phyloP scores from a whole-genome alignment of 64 coral and sea anemone species.

The Hydrozoanthus tunicans region DNA sequence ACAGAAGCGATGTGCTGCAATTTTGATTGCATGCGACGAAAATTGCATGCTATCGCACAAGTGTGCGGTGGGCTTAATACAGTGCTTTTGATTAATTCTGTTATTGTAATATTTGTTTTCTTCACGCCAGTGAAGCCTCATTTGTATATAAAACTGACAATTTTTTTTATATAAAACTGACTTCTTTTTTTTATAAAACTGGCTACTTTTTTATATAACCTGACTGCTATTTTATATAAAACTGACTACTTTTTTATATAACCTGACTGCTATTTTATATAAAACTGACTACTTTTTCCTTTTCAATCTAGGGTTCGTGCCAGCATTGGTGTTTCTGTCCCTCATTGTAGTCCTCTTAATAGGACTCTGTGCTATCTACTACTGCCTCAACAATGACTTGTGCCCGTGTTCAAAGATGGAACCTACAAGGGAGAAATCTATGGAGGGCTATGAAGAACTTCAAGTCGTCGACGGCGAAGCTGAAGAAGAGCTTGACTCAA shows the following conservation, averaged over 20 bases:
- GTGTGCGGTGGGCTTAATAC: too few relatives aligned
- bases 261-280: not conserved
- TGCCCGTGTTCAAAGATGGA: constrained; percentile 89
- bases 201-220: too few relatives aligned
- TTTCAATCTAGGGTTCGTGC: constrained; percentile 69
- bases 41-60: too few relatives aligned
- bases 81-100: too few relatives aligned
- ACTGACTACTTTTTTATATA: too few relatives aligned
- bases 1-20: too few relatives aligned
- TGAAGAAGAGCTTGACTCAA: constrained; percentile 33
- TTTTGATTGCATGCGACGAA: too few relatives aligned
- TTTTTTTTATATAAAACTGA: too few relatives aligned
- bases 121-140: too few relatives aligned
- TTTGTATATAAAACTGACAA: too few relatives aligned
- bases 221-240: not conserved
- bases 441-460: constrained; percentile 78
- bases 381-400: constrained; percentile 80
- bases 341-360: constrained; percentile 68
- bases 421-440: not conserved
- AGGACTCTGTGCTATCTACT: constrained; percentile 81
- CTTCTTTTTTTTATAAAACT: not conserved
- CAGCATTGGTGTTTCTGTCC: constrained; percentile 76
- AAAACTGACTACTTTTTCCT: too few relatives aligned
- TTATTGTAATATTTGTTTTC: too few relatives aligned
- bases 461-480: constrained; percentile 51